Evolutionary conservation across 2,888 invertebrate species (phyloP), one percentile per base, ranked within the genome.

Genomic region (Phanerotoma sp.): DNA sequence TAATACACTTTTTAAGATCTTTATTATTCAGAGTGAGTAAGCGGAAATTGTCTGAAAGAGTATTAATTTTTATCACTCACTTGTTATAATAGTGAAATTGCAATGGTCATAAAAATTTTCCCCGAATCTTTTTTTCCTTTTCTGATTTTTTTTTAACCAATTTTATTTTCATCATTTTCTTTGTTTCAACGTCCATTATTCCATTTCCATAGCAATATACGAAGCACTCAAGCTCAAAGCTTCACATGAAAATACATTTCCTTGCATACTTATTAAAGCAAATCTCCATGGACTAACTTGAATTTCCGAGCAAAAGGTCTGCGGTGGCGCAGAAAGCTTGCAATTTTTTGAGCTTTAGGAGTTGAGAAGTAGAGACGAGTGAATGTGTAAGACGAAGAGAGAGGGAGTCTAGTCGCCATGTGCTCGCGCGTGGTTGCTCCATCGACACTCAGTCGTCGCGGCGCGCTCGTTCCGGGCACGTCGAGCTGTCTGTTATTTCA

Each of bases 361-460:
- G 7, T 10, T 32, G 10, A 44, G 21, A 33, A 16, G n/a, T 42
- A 16, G 16, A 32, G 13, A 11, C 13, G 32, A 20, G 30, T 30
- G 30, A 32, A 11, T 38, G 22, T 7, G 42, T 21, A 13, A 46
- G 32, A 15, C 10, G 20, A 11, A 15, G 32, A 41, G 37, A 21
- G 48, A n/a, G 28, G 40, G 42, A 15, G 35, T 49, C 46, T 40
- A 25, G 51, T 47, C 62, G 67, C 74, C 74, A 74, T 73, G 74
- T 74, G 74, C 74, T 74, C 71, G 68, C 65, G 64, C 67, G 66
- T 70, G 66, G 70, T 67, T 61, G 66, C 64, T 65, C 66, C 65
- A 66, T 68, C 64, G 63, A 59, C 57, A 65, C 65, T 72, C 75
- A 74, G 74, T 74, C 70, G 72, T 70, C 70, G 72, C 70, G 70